These are phyloP conservation scores for Melanotus villosus DNA, from an alignment of 2,888 invertebrate species.

Conservation along the genomic window DNA sequence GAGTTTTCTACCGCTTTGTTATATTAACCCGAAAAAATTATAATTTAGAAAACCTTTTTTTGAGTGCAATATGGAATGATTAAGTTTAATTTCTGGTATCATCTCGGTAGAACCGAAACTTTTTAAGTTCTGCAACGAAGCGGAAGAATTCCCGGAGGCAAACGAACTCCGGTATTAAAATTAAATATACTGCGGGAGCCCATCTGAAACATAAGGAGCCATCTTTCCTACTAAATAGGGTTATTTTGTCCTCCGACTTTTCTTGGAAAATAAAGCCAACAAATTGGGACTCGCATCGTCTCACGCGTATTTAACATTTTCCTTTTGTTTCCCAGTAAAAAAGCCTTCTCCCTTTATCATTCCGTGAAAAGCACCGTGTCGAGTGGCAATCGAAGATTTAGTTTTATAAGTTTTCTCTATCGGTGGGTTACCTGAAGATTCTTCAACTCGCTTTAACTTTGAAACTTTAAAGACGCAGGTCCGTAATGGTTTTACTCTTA, in stretches of 20 bases:
- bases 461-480: constrained; percentile 9
- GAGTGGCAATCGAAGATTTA: background rate
- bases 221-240: constrained; percentile 21
- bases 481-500: background rate
- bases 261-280: constrained; percentile 17
- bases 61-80: constrained; percentile 3
- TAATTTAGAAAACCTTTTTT: background rate
- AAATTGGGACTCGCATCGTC: constrained; percentile 7
- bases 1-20: no score
- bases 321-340: background rate
- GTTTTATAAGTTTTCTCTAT: background rate
- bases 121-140: constrained; percentile 19
- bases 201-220: constrained; percentile 25
- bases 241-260: constrained; percentile 5
- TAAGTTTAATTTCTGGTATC: constrained; percentile 7
- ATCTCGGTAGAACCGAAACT: constrained; percentile 12
- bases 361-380: background rate
- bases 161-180: constrained; percentile 28
- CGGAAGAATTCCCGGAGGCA: constrained; percentile 28
- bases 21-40: background rate
- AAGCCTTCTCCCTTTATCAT: background rate
- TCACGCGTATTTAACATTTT: background rate
- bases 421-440: background rate
- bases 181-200: constrained; percentile 26
- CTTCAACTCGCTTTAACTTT: constrained; percentile 9